phyloP scores from a whole-genome alignment of 2,888 invertebrate species.

The Andrena praecox region DNA sequence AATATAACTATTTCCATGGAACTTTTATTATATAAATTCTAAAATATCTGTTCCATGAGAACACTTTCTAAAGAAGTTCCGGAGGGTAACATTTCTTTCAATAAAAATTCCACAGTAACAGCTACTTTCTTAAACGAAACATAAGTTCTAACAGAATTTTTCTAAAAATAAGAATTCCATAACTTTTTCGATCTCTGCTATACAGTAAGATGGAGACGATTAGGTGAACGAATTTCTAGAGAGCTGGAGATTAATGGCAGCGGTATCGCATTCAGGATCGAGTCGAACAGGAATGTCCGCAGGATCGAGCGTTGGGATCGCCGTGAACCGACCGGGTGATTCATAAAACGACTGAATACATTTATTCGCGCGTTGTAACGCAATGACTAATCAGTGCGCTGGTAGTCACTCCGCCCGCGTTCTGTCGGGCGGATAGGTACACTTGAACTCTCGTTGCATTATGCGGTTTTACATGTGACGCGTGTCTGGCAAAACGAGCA shows the following conservation, averaged over 20 bases:
- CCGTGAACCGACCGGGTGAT: slow-evolving; percentile 35
- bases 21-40: no score
- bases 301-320: slow-evolving; percentile 1
- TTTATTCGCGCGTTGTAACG: slow-evolving; percentile 54
- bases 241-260: not conserved
- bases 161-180: no score
- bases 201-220: not conserved
- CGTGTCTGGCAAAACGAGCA: slow-evolving; percentile 24
- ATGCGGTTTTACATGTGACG: slow-evolving; percentile 18
- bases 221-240: slow-evolving; percentile 29
- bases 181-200: no score
- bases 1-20: no score
- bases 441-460: slow-evolving; percentile 50
- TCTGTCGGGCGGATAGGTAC: slow-evolving; percentile 37
- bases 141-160: no score
- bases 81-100: no score
- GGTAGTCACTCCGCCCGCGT: slow-evolving; percentile 18
- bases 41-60: no score
- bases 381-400: slow-evolving; percentile 53
- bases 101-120: no score
- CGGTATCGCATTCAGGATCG: not conserved
- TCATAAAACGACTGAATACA: slow-evolving; percentile 48
- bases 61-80: no score
- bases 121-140: no score
- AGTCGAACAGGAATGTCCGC: not conserved